Evolutionary conservation across 2,888 invertebrate genomes (phyloP), one percentile per base, ranked within the genome.

Genomic region (Parnassius apollo): DNA sequence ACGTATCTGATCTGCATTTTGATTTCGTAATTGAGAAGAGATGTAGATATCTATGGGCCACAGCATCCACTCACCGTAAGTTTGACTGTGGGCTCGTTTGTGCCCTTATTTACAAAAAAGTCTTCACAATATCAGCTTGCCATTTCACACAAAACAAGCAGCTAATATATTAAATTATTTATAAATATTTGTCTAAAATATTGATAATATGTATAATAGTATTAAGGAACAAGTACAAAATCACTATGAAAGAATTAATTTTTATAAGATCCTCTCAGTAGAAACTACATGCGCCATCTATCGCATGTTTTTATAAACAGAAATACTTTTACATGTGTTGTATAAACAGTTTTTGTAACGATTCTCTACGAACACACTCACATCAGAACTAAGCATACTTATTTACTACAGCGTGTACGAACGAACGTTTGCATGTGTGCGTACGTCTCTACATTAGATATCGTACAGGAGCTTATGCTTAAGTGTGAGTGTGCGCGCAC

Each of bases 211-310:
- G 4, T 48, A 48, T 48, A n/a, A 12, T n/a, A 48, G 7, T 48
- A 12, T 13, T 48, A n/a, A n/a, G 48, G 12, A 12, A 48, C 48
- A 12, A 13, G 1, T 48, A n/a, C 11, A 44, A 44, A 44, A 44
- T 44, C 10, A 11, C 44, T 44, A 9, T 44, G 44, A 44, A 11
- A 4, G 35, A 35, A 44, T 11, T 46, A 46, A 46, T 7, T 12
- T 46, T 46, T 12, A 46, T 46, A n/a, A 3, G 12, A 46, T 12
- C 46, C n/a, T 0, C 11, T 3, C 7, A 46, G n/a, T 3, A n/a
- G 7, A 7, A 35, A 7, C 35, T 35, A 13, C 62, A 10, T 56
- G 51, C 85, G 86, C 86, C 86, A 87, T 86, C 87, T 87, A 80
- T 79, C 74, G 71, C 55, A 46, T 12, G 42, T 52, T 46, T 61